Evolutionary conservation across 1,140 invertebrate genomes (phyloP).

Genomic region (Psix sp.): DNA sequence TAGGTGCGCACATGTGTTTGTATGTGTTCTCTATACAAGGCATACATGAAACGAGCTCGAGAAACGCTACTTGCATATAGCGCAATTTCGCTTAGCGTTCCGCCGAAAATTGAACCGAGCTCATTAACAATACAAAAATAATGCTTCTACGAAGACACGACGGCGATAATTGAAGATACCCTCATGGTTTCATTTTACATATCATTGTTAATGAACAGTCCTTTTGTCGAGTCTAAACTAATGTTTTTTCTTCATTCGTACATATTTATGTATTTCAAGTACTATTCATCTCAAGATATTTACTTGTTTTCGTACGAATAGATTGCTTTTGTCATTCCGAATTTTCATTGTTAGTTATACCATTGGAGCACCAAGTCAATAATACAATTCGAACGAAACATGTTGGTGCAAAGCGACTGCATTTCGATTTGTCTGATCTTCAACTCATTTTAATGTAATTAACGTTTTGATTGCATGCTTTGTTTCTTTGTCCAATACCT

Average conservation of each 20-base stretch:
- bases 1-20: constrained; percentile 2
- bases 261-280: too few species aligned
- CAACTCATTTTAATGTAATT: constrained; percentile 77
- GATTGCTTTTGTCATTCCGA: too few species aligned
- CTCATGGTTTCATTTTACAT: constrained; percentile 31
- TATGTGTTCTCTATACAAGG: constrained; percentile 24
- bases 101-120: constrained; percentile 56
- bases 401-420: too few species aligned
- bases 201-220: constrained; percentile 7
- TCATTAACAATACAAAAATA: constrained; percentile 60
- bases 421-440: constrained; percentile 74
- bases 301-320: too few species aligned
- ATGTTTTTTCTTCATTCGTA: too few species aligned
- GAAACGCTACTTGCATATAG: constrained; percentile 45
- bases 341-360: too few species aligned
- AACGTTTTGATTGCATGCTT: constrained; percentile 77
- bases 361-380: too few species aligned
- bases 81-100: constrained; percentile 48
- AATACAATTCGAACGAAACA: too few species aligned
- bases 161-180: constrained; percentile 24
- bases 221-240: too few species aligned
- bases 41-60: constrained; percentile 39
- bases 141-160: constrained; percentile 26
- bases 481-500: constrained; percentile 70
- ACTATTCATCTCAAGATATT: too few species aligned